Conservation (phyloP, 2,797 vertebrate genomes). For the Rhinophrynus dorsalis region DNA sequence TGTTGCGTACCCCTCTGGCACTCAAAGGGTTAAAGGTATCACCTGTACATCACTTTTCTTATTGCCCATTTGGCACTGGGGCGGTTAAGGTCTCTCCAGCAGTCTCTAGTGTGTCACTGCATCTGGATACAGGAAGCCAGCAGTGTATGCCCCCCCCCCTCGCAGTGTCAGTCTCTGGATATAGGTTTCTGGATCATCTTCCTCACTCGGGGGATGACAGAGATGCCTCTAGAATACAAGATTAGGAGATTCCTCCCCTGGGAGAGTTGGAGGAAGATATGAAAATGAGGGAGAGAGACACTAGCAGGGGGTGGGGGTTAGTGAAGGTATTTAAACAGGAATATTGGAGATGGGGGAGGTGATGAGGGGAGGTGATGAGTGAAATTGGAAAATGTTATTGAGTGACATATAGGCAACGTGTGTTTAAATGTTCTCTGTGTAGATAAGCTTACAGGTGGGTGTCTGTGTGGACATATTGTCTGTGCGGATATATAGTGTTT, state of each 20-base stretch:
- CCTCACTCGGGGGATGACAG: slow-evolving; percentile 23
- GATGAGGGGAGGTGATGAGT: too few relatives aligned
- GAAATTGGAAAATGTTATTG: too few relatives aligned
- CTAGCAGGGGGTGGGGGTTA: too few relatives aligned
- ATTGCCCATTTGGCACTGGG: too few relatives aligned
- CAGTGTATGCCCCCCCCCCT: not conserved
- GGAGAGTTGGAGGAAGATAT: slow-evolving; percentile 5
- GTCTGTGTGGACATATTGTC: too few relatives aligned
- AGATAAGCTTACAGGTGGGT: too few relatives aligned
- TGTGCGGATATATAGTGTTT: too few relatives aligned
- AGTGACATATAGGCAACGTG: too few relatives aligned
- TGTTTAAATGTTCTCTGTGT: too few relatives aligned
- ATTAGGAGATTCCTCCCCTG: slow-evolving; percentile 68
- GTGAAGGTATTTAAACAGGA: not conserved
- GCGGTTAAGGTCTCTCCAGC: not conserved
- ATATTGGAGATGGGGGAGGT: not conserved
- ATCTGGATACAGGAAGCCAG: slow-evolving; percentile 24
- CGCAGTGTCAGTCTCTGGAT: slow-evolving; percentile 38
- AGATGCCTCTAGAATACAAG: slow-evolving; percentile 79
- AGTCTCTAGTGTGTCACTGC: slow-evolving; percentile 11
- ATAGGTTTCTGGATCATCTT: slow-evolving; percentile 45
- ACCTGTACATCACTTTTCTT: too few relatives aligned
- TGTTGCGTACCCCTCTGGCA: too few relatives aligned
- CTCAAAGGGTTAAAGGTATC: too few relatives aligned
- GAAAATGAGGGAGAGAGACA: not conserved